Base-by-base conservation (phyloP, 2,888 invertebrate species). In the Ecdyonurus torrentis region DNA sequence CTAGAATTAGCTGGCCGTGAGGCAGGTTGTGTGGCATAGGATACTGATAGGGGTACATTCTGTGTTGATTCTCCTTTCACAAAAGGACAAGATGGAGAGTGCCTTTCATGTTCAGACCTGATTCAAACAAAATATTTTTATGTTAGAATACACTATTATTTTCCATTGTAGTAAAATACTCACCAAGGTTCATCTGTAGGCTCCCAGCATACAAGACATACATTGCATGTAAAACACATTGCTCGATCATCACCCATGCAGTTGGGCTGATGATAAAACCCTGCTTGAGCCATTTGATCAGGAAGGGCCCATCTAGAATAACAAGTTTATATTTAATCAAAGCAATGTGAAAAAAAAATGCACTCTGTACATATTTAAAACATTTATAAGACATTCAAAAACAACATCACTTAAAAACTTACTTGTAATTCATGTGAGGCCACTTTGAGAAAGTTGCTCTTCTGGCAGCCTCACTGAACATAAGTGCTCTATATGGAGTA, bases 391-490 rank as follows among this genome's bases (percentile, higher is more conserved):
- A n/a, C n/a, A n/a, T n/a, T n/a, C n/a, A n/a, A n/a, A n/a, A n/a
- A n/a, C n/a, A n/a, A n/a, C n/a, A n/a, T n/a, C n/a, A n/a, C n/a
- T n/a, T n/a, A n/a, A n/a, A n/a, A n/a, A 76, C 79, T 78, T 72
- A 91, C 91, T 94, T 94, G 77, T 94, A 95, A 75, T 93, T 91
- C 91, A 92, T 93, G 72, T 95, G 95, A 1, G 95, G 95, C 96
- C 95, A 96, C 71, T 89, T 85, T 67, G 86, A 86, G 76, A 96
- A 96, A 0, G 96, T 94, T 72, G 92, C 87, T 69, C 90, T 82
- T 58, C 96, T 80, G 66, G 91, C 89, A 0, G 91, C 89, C 76
- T 96, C 96, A 67, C 91, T 92, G 74, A 91, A 92, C 95, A 96
- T 95, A 25, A 82, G 76, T 62, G 81, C 79, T 64, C 83, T 76